phyloP scores from a whole-genome alignment of 2,888 invertebrate species.

The Sminthurides aquaticus region DNA sequence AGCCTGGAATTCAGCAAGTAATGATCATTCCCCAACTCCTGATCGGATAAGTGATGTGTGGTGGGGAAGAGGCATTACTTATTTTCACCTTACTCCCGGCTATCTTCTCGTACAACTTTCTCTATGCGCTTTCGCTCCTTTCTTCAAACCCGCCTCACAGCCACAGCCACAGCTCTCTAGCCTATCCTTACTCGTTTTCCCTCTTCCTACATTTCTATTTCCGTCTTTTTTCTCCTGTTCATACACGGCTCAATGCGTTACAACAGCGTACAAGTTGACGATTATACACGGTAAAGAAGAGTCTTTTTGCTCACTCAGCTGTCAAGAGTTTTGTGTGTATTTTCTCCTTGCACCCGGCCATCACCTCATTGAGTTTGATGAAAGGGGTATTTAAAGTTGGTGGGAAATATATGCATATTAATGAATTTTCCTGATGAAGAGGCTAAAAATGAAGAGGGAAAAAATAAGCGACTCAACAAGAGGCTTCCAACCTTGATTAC shows the following conservation, averaged over 20 bases:
- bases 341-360: not conserved
- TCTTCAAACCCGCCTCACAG: too few relatives aligned
- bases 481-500: not conserved
- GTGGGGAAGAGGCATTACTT: slow-evolving; percentile 20
- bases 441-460: not conserved
- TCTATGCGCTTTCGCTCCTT: too few relatives aligned
- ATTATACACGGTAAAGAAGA: too few relatives aligned
- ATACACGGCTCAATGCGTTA: too few relatives aligned
- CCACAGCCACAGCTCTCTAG: too few relatives aligned
- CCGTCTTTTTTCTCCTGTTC: too few relatives aligned
- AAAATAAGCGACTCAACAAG: not conserved
- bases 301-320: too few relatives aligned
- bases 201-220: too few relatives aligned
- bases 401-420: not conserved
- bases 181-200: too few relatives aligned
- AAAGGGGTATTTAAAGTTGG: not conserved
- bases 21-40: slow-evolving; percentile 30
- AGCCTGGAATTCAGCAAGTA: slow-evolving; percentile 4
- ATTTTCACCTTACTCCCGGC: slow-evolving; percentile 16
- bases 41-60: slow-evolving; percentile 24
- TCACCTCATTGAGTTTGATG: not conserved
- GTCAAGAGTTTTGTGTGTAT: not conserved
- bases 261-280: too few relatives aligned
- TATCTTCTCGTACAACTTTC: too few relatives aligned
- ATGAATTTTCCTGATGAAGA: not conserved